Percentiles rank a stretch among this genome's conserved stretches.
Evolutionary conservation across 2,888 invertebrate species (phyloP).

Genomic region (Apamea epomidion): DNA sequence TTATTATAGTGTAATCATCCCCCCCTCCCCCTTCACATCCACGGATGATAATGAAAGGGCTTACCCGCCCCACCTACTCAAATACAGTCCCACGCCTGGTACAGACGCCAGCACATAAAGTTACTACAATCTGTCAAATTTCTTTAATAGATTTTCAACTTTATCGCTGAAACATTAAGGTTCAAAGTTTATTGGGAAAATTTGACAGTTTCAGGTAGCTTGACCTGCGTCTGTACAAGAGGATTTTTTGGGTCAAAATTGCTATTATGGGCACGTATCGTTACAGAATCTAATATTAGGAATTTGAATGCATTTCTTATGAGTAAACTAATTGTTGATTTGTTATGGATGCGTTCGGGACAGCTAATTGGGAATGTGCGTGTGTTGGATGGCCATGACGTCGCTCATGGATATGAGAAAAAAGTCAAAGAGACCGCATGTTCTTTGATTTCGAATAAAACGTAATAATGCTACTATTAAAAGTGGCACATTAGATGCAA

Average conservation of each 20-base stretch:
- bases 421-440: neutral
- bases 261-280: conserved; percentile 22
- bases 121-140: too few relatives aligned
- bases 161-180: too few relatives aligned
- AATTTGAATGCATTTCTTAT: conserved; percentile 38
- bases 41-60: conserved; percentile 75
- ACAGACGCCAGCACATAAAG: neutral
- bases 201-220: too few relatives aligned
- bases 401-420: neutral
- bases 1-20: conserved; percentile 81
- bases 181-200: too few relatives aligned
- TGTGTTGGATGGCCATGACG: neutral
- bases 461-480: neutral
- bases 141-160: too few relatives aligned
- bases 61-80: conserved; percentile 74
- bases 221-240: conserved; percentile 5
- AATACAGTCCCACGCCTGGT: conserved; percentile 73
- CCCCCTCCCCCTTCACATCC: conserved; percentile 57
- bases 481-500: neutral
- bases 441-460: neutral
- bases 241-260: conserved; percentile 54
- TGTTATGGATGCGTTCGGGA: neutral
- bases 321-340: conserved; percentile 11
- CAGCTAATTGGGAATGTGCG: neutral
- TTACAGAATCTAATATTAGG: conserved; percentile 29